Evolutionary conservation across 2,888 invertebrate genomes (phyloP), one percentile per base, ranked within the genome.

Genomic region (Campoplex nolae): DNA sequence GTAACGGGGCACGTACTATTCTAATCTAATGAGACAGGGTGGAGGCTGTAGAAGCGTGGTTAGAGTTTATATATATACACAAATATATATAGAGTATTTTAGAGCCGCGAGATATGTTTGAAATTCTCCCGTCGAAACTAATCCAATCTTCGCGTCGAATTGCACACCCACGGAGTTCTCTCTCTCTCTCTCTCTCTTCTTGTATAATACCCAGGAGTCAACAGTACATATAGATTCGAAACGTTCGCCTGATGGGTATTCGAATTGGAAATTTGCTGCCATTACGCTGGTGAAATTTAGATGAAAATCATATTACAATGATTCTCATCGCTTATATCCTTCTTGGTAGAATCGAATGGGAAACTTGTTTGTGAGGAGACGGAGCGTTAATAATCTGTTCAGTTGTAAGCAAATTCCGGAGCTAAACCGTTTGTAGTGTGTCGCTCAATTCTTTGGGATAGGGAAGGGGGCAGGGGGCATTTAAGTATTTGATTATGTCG

Each of bases 81-180:
- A 32, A 11, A 11, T 58, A 16, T 62, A 16, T 32, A 16, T 62
- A 32, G 62, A 62, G 62, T 6, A 62, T 62, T 35, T 42, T 42
- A 56, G 32, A 73, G 74, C 76, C 51, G 45, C 70, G 82, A 83
- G 67, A 81, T 80, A 80, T 87, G 84, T 78, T 84, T 42, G 82
- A 87, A 87, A 87, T 87, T 87, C 87, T 87, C 78, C 48, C 78
- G 84, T 84, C 87, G 74, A 87, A 87, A 87, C 87, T 87, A 87
- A 87, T 87, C 82, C 87, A 87, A 87, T 87, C 82, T 79, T 84
- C 75, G 80, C 51, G 78, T 82, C 75, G 74, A 65, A 82, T 78
- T 71, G 65, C 75, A 65, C 70, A 51, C 28, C 51, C 42, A 68
- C 78, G 16, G 67, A 74, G 80, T 58, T 80, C 35, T 18, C 38